Base-by-base conservation (phyloP, 2,113 vertebrate genomes). In the Nothocercus nigrocapillus region DNA sequence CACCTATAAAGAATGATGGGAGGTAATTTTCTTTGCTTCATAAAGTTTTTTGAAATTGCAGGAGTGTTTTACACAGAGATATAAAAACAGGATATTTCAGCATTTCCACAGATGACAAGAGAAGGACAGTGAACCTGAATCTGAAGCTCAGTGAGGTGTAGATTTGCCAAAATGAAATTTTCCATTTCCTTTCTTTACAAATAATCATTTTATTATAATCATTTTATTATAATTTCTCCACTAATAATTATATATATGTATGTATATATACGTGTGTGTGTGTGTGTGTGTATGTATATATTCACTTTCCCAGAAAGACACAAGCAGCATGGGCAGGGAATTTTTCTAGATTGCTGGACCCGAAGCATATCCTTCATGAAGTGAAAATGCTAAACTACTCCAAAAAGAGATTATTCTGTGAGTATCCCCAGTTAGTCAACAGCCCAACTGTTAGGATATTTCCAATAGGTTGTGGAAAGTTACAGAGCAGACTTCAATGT, bases 281-380 rank as follows among this genome's bases (percentile, higher is more conserved):
- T 47, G 45, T 45, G 45, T 49, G 47, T 49, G 47, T 22, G 21
- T 49, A 11, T 22, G 9, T 56, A 51, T 64, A 32, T 76, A 44
- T 89, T 96, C 38, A 40, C 40, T 90, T 96, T 80, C 67, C 13
- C 88, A 91, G 72, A 83, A 94, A 91, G 78, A 62, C 45, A 40
- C 47, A 80, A 88, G 79, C 67, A 85, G 15, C 88, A 36, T 69
- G 63, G 72, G 88, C 40, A 69, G 76, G 34, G 22, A n/a, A 66
- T 73, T 93, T 91, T 89, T 93, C 53, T 85, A 21, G 61, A 3
- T 30, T 89, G 28, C 58, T 93, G 70, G 38, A 94, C 89, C 59
- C 32, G 34, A 80, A 66, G 54, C 62, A 88, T 85, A 49, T 82
- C 24, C 27, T 85, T 54, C 11, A 1, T 85, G 82, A 85, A 88